Evolutionary conservation across 2,113 vertebrate genomes (phyloP), one percentile per base, ranked within the genome.

Genomic region (Sebastes fasciatus): DNA sequence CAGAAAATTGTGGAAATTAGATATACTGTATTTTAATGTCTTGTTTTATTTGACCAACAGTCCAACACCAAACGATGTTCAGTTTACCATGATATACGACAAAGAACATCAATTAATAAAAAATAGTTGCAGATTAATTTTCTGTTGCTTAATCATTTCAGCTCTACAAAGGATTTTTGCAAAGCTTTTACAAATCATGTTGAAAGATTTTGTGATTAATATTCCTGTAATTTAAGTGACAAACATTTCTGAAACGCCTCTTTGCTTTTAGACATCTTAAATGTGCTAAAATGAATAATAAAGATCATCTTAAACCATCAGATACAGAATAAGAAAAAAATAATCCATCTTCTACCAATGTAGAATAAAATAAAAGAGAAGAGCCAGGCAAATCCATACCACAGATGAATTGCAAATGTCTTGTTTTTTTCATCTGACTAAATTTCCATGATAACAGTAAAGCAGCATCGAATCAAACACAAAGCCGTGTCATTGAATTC

Each of bases 401-500:
- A 16, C 19, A 67, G 11, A 62, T 40, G 6, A 5, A 46, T 76
- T 42, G 63, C 17, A 11, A 16, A 75, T 9, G 46, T 21, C 8
- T 34, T 40, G 1, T 65, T 21, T 48, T 62, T 51, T 52, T 13
- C 8, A 57, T 26, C 3, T 51, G 49, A 40, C 23, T 34, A 51
- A 68, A 51, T 60, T 17, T 70, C 5, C 57, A 63, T 58, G 12
- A 63, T 45, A 43, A 74, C 17, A 34, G 14, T 62, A 55, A 64
- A 66, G 71, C 58, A 9, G 62, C 58, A 49, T 23, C 68, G 67
- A 84, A 84, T 76, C 46, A 77, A 91, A 87, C 67, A 87, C 72
- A 86, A 88, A 86, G 60, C 64, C 58, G 83, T 78, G 81, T 71
- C 71, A 80, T 17, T 77, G 70, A 78, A 82, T 71, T 76, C 61